These are phyloP conservation scores for Tiliacea citrago DNA, from an alignment of 2,888 invertebrate genomes.

Conservation along the genomic window DNA sequence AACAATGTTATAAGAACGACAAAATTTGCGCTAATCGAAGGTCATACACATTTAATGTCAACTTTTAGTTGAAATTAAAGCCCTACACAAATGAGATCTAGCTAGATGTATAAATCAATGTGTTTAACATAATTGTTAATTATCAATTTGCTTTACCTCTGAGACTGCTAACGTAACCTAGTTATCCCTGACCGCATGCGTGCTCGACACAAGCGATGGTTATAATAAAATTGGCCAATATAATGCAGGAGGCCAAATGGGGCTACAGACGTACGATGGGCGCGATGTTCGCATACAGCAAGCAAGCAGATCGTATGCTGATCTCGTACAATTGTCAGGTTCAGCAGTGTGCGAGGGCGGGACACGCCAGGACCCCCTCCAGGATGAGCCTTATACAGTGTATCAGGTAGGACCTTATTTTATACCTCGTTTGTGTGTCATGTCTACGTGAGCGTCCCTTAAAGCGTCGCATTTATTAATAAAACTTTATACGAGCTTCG, in stretches of 20 bases:
- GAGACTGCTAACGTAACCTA: conserved; percentile 1
- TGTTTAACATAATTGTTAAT: conserved; percentile 34
- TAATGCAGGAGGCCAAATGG: conserved; percentile 90
- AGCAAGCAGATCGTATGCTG: conserved; percentile 89
- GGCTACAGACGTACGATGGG: conserved; percentile 90
- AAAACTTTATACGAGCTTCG: conserved; percentile 13
- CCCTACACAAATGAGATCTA: conserved; percentile 2
- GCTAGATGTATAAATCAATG: conserved; percentile 13
- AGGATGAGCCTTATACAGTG: conserved; percentile 95
- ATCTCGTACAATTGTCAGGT: conserved; percentile 90
- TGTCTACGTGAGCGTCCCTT: conserved; percentile 5
- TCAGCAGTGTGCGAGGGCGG: conserved; percentile 86
- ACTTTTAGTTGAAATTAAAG: conserved; percentile 45
- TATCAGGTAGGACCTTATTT: conserved; percentile 91
- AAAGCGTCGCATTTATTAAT: conserved; percentile 1
- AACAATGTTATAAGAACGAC: conserved; percentile 22
- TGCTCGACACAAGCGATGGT: conserved; percentile 77
- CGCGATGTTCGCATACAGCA: conserved; percentile 90
- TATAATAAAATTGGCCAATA: conserved; percentile 76
- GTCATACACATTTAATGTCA: conserved; percentile 54
- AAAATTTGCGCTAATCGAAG: conserved; percentile 39
- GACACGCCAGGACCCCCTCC: conserved; percentile 82
- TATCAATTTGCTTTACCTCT: conserved; percentile 33
- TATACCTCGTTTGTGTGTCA: conserved; percentile 1
- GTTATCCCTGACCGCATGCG: conserved; percentile 55